A percentile compares a stretch with the other conserved stretches of the same genome.
These are phyloP conservation scores for Harpalus rufipes DNA, from an alignment of 2,888 invertebrate species.

Conservation along the genomic window DNA sequence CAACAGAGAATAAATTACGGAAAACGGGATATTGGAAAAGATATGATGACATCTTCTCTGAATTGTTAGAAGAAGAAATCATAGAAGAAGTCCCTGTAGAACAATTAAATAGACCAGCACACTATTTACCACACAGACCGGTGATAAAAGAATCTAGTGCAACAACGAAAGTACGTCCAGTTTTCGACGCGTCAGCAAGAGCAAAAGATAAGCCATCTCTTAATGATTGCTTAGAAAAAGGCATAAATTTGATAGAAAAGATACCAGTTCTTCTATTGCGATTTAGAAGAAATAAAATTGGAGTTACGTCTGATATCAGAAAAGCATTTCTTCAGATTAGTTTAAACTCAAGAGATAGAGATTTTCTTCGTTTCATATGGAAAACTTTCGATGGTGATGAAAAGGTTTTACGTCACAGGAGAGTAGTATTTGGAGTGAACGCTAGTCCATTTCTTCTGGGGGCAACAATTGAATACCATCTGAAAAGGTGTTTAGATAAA, in stretches of 20 bases:
- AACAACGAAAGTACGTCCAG: too few species aligned
- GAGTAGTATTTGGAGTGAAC: conserved; percentile 68
- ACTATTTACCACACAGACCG: too few species aligned
- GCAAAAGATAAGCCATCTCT: too few species aligned
- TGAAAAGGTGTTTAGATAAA: conserved; percentile 7
- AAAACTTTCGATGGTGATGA: conserved; percentile 59
- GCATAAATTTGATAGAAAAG: conserved; percentile 71
- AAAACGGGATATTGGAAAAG: too few species aligned
- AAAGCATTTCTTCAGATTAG: conserved; percentile 71
- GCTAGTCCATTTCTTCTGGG: conserved; percentile 69
- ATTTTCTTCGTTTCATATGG: conserved; percentile 70
- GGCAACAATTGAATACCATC: conserved; percentile 65
- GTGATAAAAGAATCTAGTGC: too few species aligned
- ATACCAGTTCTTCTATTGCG: conserved; percentile 68
- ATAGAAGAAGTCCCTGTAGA: conserved; percentile 64
- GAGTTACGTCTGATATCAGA: conserved; percentile 70
- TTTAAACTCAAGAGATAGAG: conserved; percentile 68
- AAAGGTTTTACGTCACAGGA: conserved; percentile 64
- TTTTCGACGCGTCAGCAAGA: too few species aligned
- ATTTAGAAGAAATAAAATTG: conserved; percentile 68
- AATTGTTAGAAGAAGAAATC: conserved; percentile 70
- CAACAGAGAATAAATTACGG: conserved; percentile 69
- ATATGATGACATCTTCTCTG: conserved; percentile 71
- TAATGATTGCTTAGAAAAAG: too few species aligned
- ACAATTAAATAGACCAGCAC: conserved; percentile 51